A percentile compares a stretch with the other conserved stretches of the same genome.
Conservation (phyloP, 2,113 vertebrate genomes). For the Cairina moschata region DNA sequence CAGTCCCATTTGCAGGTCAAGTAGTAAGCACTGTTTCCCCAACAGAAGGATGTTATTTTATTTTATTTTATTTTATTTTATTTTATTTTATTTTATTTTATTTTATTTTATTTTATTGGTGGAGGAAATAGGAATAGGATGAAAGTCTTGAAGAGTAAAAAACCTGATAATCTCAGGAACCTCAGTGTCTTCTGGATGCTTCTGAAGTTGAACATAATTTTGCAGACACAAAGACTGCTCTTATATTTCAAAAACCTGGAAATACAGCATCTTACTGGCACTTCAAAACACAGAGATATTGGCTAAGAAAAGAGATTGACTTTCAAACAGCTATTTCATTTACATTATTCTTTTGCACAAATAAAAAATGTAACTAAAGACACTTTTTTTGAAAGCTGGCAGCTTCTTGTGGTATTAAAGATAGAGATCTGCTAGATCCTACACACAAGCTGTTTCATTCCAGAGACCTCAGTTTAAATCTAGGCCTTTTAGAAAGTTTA, state of each 20-base stretch:
- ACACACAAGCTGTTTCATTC: neutral
- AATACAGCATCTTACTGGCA: neutral
- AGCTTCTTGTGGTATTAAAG: neutral
- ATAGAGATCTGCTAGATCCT: neutral
- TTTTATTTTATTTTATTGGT: too few relatives aligned
- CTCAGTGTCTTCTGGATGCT: conserved; percentile 74
- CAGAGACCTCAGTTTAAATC: neutral
- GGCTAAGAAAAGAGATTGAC: neutral
- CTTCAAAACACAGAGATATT: neutral
- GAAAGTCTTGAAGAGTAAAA: conserved; percentile 75
- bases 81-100: too few relatives aligned
- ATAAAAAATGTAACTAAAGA: neutral
- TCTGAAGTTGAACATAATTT: conserved; percentile 74
- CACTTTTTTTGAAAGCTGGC: neutral
- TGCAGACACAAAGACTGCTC: neutral
- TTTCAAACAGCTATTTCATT: neutral
- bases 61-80: too few relatives aligned
- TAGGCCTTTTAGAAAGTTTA: neutral
- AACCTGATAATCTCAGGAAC: conserved; percentile 74
- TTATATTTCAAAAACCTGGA: neutral
- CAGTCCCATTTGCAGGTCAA: conserved; percentile 86
- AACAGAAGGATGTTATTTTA: conserved; percentile 25
- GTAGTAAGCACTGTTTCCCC: conserved; percentile 89
- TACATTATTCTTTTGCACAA: neutral
- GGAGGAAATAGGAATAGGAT: conserved; percentile 69